phyloP scores from a whole-genome alignment of 2,113 vertebrate genomes.

The Rattus norvegicus region GRCr8 NC_086028.1:24105501-24106000 shows the following conservation, averaged over 20 bases:
- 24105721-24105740: not conserved
- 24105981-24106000: constrained; percentile 1
- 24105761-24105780: not conserved
- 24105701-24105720: not conserved
- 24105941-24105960: not conserved
- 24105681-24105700: not conserved
- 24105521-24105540: not conserved
- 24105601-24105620: not conserved
- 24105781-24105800: not conserved
- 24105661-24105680: not conserved
- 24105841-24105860: not conserved
- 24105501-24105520: not conserved
- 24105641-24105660: not conserved
- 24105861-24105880: constrained; percentile 1
- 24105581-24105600: not conserved
- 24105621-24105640: not conserved
- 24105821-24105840: not conserved
- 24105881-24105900: constrained; percentile 53
- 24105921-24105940: constrained; percentile 37
- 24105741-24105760: not conserved
- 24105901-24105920: constrained; percentile 40
- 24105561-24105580: no score
- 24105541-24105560: not conserved
- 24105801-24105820: not conserved
- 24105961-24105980: not conserved